A percentile compares a stretch with the other conserved stretches of the same genome.
These are phyloP conservation scores for Mesoclemmys tuberculata DNA, from an alignment of 2,113 vertebrate species.

Conservation along the genomic window DNA sequence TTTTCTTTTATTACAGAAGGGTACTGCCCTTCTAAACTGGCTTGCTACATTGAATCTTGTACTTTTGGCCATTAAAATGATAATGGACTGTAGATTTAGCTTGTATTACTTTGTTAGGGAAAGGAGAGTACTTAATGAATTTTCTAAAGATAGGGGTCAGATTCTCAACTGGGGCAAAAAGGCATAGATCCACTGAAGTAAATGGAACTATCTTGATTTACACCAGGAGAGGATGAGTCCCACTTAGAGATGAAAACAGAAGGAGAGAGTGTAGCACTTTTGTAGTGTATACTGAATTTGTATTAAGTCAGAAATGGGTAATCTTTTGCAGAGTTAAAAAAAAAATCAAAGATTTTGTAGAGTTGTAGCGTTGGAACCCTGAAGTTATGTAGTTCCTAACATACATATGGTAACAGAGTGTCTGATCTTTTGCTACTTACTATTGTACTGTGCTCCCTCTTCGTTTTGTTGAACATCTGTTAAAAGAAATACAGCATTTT, in stretches of 20 bases:
- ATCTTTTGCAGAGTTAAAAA: background rate
- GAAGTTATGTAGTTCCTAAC: background rate
- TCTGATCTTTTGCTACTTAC: constrained; percentile 35
- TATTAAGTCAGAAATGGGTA: background rate
- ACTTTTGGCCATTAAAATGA: background rate
- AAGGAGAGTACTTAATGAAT: background rate
- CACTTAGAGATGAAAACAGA: background rate
- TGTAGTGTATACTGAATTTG: background rate
- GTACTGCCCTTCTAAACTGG: background rate
- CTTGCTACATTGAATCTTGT: background rate
- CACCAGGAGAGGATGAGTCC: background rate
- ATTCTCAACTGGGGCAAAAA: background rate
- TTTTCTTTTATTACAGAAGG: background rate
- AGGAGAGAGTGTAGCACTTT: background rate
- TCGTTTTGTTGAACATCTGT: constrained; percentile 37
- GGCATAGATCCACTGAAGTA: background rate
- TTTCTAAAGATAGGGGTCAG: background rate
- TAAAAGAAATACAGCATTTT: constrained; percentile 19
- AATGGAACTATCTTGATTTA: background rate
- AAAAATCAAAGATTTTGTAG: background rate
- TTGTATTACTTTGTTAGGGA: rapidly evolving
- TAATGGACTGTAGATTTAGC: background rate
- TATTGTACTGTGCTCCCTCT: background rate
- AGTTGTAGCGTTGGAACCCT: background rate
- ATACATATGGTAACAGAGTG: background rate